Evolutionary conservation across 2,888 invertebrate species (phyloP), one percentile per base, ranked within the genome.

Genomic region (Timema cristinae): DNA sequence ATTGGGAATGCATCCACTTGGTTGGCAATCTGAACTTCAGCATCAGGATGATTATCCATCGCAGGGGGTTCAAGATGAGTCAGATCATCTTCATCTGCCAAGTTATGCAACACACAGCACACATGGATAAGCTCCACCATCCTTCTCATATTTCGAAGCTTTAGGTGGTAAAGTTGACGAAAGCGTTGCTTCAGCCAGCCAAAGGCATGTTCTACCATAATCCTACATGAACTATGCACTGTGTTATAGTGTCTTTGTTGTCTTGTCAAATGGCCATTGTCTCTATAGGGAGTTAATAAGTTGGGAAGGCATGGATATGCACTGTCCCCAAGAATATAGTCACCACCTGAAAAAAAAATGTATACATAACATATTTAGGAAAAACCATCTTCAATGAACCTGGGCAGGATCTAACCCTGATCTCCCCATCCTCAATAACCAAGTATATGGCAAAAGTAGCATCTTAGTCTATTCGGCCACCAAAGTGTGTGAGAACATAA

Each of bases 281-380:
- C 76, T 67, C 68, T 74, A 72, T 73, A 77, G 16, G 76, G 76
- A 10, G 75, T 76, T 50, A 75, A 70, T 16, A 74, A 68, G 63
- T 75, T 69, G 61, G 59, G 69, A n/a, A 72, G 51, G 47, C 70
- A 74, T 32, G 76, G 76, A 75, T 77, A 75, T 9, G 68, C 76
- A 74, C 76, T 77, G 61, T 77, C 76, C 11, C 71, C 76, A 16
- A 77, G 67, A 11, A 77, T 72, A 59, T 67, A 76, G 51, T 51
- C 75, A 59, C 32, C 51, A 52, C 54, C 51, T 67, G 32, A 2
- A 63, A 63, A 8, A n/a, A 63, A 32, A 32, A 32, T 32, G 4
- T 32, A 32, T 32, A 32, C n/a, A n/a, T n/a, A n/a, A n/a, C n/a
- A n/a, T n/a, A n/a, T n/a, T n/a, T n/a, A n/a, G n/a, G n/a, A n/a